A percentile compares a stretch with the other conserved stretches of the same genome.
Evolutionary conservation across 2,113 vertebrate species (phyloP).

Genomic region (Leptocoma aspasia): DNA sequence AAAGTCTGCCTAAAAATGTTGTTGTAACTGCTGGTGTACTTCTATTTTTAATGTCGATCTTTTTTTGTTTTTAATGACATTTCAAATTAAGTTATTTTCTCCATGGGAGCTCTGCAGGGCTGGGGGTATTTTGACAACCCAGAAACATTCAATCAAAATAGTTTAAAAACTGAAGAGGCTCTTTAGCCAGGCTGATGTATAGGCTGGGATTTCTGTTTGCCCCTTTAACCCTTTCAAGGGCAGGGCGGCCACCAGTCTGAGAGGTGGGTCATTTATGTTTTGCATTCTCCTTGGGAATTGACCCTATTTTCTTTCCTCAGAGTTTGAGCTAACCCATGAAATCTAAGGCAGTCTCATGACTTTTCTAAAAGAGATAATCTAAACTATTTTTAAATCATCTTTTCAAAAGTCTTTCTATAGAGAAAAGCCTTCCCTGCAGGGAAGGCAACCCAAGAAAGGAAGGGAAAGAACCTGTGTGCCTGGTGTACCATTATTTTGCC

Average conservation of each 20-base stretch:
- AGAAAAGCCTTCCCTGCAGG: neutral
- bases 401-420: neutral
- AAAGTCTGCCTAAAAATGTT: neutral
- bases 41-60: neutral
- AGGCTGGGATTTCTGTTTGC: neutral
- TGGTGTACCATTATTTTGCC: neutral
- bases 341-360: neutral
- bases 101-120: neutral
- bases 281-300: neutral
- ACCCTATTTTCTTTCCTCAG: neutral
- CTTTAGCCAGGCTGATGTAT: neutral
- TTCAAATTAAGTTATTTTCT: neutral
- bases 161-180: neutral
- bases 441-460: neutral
- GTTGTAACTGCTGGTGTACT: neutral
- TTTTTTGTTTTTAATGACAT: neutral
- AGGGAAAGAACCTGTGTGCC: neutral
- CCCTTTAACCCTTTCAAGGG: neutral
- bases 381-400: neutral
- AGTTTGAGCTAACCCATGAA: neutral
- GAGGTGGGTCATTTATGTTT: neutral
- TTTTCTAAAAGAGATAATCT: neutral
- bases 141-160: neutral
- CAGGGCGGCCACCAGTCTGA: no score
- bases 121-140: neutral